phyloP scores from a whole-genome alignment of 2,888 invertebrate genomes.

The Sericinus montela region DNA sequence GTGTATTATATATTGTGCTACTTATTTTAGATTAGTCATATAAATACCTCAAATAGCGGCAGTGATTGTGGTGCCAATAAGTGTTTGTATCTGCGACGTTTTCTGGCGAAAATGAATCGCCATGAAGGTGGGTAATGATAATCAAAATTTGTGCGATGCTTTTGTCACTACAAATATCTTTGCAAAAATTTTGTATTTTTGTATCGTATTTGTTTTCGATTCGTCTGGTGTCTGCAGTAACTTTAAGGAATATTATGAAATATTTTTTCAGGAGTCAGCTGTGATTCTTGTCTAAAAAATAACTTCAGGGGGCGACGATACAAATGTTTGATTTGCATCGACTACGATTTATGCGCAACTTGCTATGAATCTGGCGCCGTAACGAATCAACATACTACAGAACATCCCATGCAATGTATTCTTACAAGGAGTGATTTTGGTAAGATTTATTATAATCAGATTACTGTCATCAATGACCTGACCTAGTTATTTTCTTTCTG shows the following conservation, averaged over 20 bases:
- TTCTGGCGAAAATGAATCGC: slow-evolving; percentile 90
- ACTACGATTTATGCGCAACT: slow-evolving; percentile 98
- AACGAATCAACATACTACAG: slow-evolving; percentile 94
- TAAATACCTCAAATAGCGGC: slow-evolving; percentile 73
- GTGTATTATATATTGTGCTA: slow-evolving; percentile 80
- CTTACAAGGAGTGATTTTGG: slow-evolving; percentile 97
- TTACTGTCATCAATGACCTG: slow-evolving; percentile 14
- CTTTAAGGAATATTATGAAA: slow-evolving; percentile 34
- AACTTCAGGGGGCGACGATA: slow-evolving; percentile 98
- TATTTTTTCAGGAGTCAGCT: slow-evolving; percentile 94
- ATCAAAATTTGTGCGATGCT: slow-evolving; percentile 78
- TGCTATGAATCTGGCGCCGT: slow-evolving; percentile 96
- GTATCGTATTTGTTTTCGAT: slow-evolving; percentile 19
- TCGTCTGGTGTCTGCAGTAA: slow-evolving; percentile 20
- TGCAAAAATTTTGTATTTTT: slow-evolving; percentile 38
- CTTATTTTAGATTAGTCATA: slow-evolving; percentile 76
- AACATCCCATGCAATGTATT: slow-evolving; percentile 99
- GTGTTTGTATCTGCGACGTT: slow-evolving; percentile 65
- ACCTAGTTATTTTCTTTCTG: slow-evolving; percentile 14
- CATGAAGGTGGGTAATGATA: slow-evolving; percentile 92
- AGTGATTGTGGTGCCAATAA: slow-evolving; percentile 71
- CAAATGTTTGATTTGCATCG: slow-evolving; percentile 99
- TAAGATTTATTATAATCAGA: slow-evolving; percentile 53
- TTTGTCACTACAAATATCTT: slow-evolving; percentile 68
- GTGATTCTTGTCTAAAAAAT: slow-evolving; percentile 99